Conservation (phyloP, 2,797 vertebrate species). For the Acipenser oxyrinchus region DNA sequence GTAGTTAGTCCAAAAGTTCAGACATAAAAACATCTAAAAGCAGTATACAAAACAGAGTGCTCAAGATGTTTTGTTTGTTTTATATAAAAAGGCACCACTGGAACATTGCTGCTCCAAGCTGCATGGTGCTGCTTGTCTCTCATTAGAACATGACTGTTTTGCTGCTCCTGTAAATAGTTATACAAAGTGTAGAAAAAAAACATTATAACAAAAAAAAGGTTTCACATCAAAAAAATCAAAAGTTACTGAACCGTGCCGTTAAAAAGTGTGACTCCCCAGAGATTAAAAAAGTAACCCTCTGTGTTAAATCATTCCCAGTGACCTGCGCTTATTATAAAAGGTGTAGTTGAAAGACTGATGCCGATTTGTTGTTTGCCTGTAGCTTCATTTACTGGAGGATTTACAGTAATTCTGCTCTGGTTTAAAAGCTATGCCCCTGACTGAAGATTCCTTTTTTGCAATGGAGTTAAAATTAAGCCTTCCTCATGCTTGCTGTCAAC, state of each 20-base stretch:
- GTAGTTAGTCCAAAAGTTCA: slow-evolving; percentile 30
- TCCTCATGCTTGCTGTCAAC: no score
- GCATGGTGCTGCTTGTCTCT: slow-evolving; percentile 34
- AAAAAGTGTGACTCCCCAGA: slow-evolving; percentile 30
- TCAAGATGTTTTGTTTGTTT: slow-evolving; percentile 27
- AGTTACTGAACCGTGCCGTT: slow-evolving; percentile 31
- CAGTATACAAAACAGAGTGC: slow-evolving; percentile 37
- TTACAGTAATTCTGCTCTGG: no score
- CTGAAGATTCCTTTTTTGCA: neutral
- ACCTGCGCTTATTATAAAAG: slow-evolving; percentile 38
- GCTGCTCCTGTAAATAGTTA: slow-evolving; percentile 31
- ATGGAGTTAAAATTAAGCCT: no score
- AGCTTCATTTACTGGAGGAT: slow-evolving; percentile 24
- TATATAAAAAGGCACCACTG: slow-evolving; percentile 59
- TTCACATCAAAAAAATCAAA: slow-evolving; percentile 27
- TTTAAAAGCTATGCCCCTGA: no score
- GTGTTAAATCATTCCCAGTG: slow-evolving; percentile 35
- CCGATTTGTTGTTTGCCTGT: slow-evolving; percentile 19
- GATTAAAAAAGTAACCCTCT: slow-evolving; percentile 35
- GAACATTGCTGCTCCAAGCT: slow-evolving; percentile 36
- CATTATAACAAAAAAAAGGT: slow-evolving; percentile 27
- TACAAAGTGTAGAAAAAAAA: slow-evolving; percentile 34
- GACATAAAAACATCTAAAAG: slow-evolving; percentile 45
- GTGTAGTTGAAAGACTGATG: slow-evolving; percentile 36
- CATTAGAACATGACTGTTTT: slow-evolving; percentile 40